Base-by-base conservation (phyloP, 2,797 vertebrate genomes). In the Euphonia xanthogaster region DNA sequence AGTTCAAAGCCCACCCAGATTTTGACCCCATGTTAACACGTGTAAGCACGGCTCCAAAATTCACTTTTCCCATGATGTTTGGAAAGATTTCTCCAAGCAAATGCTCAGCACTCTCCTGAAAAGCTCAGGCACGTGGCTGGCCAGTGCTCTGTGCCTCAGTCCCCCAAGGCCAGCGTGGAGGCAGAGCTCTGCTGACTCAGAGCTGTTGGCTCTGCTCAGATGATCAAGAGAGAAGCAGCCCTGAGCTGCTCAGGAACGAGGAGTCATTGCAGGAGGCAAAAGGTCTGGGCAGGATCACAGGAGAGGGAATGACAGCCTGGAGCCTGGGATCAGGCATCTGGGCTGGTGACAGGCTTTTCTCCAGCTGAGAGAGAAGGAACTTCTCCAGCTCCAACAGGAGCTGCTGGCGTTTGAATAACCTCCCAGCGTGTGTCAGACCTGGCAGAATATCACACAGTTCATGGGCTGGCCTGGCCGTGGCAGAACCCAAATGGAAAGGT, bases 121-220 rank as follows among this genome's bases (percentile, higher is more conserved):
- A 65, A 84, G 28, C 35, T 40, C 57, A 68, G 35, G 58, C 18
- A 21, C 7, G 15, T 5, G 23, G 37, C 66, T 82, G 61, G 61
- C 48, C 50, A 47, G 1, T 18, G 39, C 21, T 58, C 39, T 2
- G 1, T 45, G 70, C 58, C 74, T 72, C 4, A 2, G 67, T 61
- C 3, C 18, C 2, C 16, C 2, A 5, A 50, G 39, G 55, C n/a
- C 60, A 28, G 28, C 0, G 0, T 1, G 21, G 48, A 53, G 27
- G 23, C 20, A 70, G 55, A 80, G 75, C 21, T 76, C 35, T 93
- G 23, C 80, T 44, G 33, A 39, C 47, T 39, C 47, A 42, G 54
- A 75, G 31, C 50, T 57, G 39, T 13, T 5, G 2, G 15, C 60
- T 60, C 22, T 45, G 6, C 23, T 42, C 8, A 40, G 30, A 40